A percentile compares a stretch with the other conserved stretches of the same genome.
Conservation (phyloP, 2,888 invertebrate genomes). For the Thera obeliscata region DNA sequence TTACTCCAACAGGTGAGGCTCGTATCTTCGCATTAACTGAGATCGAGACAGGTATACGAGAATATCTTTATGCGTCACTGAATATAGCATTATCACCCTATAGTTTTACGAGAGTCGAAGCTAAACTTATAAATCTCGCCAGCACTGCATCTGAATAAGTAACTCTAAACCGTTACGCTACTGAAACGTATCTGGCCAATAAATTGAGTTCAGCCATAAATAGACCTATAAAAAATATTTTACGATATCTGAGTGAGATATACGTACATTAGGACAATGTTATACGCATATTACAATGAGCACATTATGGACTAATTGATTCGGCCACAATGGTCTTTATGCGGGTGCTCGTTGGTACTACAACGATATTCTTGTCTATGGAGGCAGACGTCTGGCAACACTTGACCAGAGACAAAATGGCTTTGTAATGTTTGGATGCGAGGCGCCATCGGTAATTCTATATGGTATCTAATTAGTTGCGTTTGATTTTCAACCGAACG, state of each 20-base stretch:
- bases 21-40: slow-evolving; percentile 44
- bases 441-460: slow-evolving; percentile 82
- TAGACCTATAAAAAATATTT: slow-evolving; percentile 82
- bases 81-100: slow-evolving; percentile 47
- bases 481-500: slow-evolving; percentile 41
- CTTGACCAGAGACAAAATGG: slow-evolving; percentile 83
- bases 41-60: slow-evolving; percentile 42
- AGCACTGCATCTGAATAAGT: slow-evolving; percentile 55
- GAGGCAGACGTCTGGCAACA: slow-evolving; percentile 81
- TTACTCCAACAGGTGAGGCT: slow-evolving; percentile 64
- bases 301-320: slow-evolving; percentile 83
- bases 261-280: slow-evolving; percentile 80
- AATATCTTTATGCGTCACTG: slow-evolving; percentile 40
- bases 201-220: slow-evolving; percentile 76
- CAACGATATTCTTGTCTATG: slow-evolving; percentile 82
- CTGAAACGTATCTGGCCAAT: slow-evolving; percentile 79
- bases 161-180: slow-evolving; percentile 71
- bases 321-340: slow-evolving; percentile 80
- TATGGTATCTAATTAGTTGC: slow-evolving; percentile 51
- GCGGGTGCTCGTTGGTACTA: slow-evolving; percentile 66
- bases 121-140: slow-evolving; percentile 62
- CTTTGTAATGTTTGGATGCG: slow-evolving; percentile 76
- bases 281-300: slow-evolving; percentile 77
- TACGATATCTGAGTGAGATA: slow-evolving; percentile 74
- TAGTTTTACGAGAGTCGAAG: slow-evolving; percentile 56